Evolutionary conservation across 1,140 invertebrate species (phyloP).

Genomic region (Drosophila bifasciata): DNA sequence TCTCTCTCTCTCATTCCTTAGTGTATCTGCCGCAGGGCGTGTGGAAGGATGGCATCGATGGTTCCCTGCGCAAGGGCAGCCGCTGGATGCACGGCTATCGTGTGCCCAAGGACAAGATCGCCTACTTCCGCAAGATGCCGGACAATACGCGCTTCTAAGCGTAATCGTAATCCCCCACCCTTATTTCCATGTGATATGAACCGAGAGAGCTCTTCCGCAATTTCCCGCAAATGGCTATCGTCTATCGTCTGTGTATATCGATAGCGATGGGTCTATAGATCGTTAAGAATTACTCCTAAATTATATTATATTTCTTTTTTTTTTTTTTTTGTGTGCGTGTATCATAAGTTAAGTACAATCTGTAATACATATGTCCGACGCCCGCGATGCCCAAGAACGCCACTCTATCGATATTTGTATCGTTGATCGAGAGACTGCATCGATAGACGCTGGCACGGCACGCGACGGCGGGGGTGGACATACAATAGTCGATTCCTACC

Average conservation of each 20-base stretch:
- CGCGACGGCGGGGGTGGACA: no score
- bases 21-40: conserved; percentile 94
- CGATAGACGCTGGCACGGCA: no score
- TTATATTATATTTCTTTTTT: conserved; percentile 5
- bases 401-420: no score
- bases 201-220: no score
- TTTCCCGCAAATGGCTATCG: no score
- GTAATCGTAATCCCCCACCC: no score
- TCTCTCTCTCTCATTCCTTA: conserved; percentile 40
- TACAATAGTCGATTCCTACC: not conserved
- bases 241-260: no score
- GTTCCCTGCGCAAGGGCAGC: conserved; percentile 92
- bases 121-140: conserved; percentile 93
- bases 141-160: conserved; percentile 91
- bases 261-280: no score
- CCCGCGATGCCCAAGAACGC: no score
- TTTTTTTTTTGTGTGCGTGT: conserved; percentile 9
- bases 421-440: not conserved
- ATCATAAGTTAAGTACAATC: conserved; percentile 31
- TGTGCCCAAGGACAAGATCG: conserved; percentile 91
- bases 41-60: conserved; percentile 95
- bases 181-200: no score
- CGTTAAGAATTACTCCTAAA: conserved; percentile 6
- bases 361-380: conserved; percentile 1
- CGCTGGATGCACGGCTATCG: conserved; percentile 95